Base-by-base conservation (phyloP, 2,888 invertebrate genomes). In the Trypoxylon attenuatum region DNA sequence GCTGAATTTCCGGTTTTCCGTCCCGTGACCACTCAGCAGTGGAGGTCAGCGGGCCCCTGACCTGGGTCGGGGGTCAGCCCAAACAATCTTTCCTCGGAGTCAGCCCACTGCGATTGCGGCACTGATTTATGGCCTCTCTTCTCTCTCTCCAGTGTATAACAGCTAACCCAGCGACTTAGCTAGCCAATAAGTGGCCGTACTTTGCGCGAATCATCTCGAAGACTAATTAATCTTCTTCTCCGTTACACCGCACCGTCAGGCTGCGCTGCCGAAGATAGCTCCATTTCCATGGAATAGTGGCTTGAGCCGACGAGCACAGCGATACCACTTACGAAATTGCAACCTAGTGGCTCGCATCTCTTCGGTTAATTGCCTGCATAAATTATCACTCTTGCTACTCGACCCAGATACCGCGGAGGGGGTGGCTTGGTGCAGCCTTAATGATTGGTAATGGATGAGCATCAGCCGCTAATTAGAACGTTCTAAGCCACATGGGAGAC, bases 41-140 rank as follows among this genome's bases (percentile, higher is more conserved):
- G 65, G 76, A 76, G 76, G 71, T 76, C 54, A 45, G 33, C 55
- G 60, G 58, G 50, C 69, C 64, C 64, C 71, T 69, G 74, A 68
- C 69, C 74, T 61, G 76, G 85, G 85, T 84, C 85, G 82, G 74
- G 79, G 84, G 83, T 84, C 85, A 84, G 84, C 82, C 86, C 84
- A 85, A 87, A 87, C 84, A 87, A 85, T 80, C 82, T 81, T 77
- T 81, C 79, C 73, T 78, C 81, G 78, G 77, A 83, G 85, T 84
- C 85, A 84, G 78, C 80, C 82, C 76, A 81, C 80, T 74, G 73
- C 78, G 80, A 76, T 82, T 76, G 76, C 78, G 73, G 67, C 61
- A 64, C 80, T 86, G 86, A 86, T 86, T 87, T 86, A 86, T 84
- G 82, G 82, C 82, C 76, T 72, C n/a, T n/a, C n/a, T n/a, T n/a